Base-by-base conservation (phyloP, 2,888 invertebrate species). In the Latrodectus elegans region DNA sequence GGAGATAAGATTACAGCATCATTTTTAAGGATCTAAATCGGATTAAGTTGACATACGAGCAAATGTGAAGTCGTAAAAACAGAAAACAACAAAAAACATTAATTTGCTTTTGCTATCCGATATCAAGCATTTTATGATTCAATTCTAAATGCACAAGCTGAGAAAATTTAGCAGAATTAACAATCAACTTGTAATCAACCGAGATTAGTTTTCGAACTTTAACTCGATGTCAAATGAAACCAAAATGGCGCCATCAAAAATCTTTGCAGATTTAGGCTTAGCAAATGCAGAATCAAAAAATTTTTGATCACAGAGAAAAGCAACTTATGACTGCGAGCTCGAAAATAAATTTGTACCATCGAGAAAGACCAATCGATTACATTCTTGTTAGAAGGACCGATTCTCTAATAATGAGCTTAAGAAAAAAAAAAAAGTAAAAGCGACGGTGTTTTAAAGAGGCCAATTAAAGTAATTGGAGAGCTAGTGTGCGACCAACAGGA, bases 381-480 rank as follows among this genome's bases (percentile, higher is more conserved):
- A 60, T n/a, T 60, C n/a, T 12, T 60, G 12, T 15, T 12, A 60
- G 60, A 77, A 68, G 51, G 67, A 22, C 53, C 60, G 17, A 53
- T 67, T 68, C 67, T 22, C 22, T 68, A 17, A 38, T 68, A 77
- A 77, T 77, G 53, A 77, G 17, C 51, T 22, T 38, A 38, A 38
- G 38, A 38, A 38, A 38, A 38, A 38, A 38, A 51, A 72, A 68
- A 83, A 72, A n/a, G 72, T 52, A 65, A 51, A 77, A 77, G 70
- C 38, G 22, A 76, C 38, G 75, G 70, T 64, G 51, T 72, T 84
- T 77, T 77, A 84, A 84, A 77, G 72, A 77, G n/a, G 38, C 84
- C 77, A 77, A 84, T 84, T 84, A 73, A 84, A 65, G 84, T 84
- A 84, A 84, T 84, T 77, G 84, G 72, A 12, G n/a, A 72, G 52